Conservation (phyloP, 2,797 vertebrate species). For the Poliocrania exsul region DNA sequence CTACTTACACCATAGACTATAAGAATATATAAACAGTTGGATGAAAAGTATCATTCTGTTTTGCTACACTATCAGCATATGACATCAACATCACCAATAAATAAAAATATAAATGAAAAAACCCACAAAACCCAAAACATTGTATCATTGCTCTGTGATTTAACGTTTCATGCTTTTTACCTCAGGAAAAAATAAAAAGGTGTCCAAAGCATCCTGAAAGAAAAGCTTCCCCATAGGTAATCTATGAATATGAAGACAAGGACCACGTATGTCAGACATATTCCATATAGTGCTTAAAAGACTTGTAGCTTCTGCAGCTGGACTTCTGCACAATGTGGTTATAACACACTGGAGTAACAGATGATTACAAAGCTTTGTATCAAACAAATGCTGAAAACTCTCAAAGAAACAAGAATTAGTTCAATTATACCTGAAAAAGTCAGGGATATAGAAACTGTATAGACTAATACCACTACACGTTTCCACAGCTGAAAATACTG, state of each 20-base stretch:
- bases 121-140: not conserved
- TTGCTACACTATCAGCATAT: not conserved
- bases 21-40: not conserved
- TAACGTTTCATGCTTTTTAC: constrained; percentile 10
- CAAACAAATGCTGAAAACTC: constrained; percentile 21
- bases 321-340: not conserved
- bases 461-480: not conserved
- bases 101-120: constrained; percentile 47
- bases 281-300: not conserved
- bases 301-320: not conserved
- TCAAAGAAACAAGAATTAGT: constrained; percentile 20
- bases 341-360: not conserved
- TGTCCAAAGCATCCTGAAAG: constrained; percentile 42
- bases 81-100: constrained; percentile 47
- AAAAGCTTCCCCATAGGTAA: constrained; percentile 16
- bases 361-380: not conserved
- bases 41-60: constrained; percentile 6
- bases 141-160: not conserved
- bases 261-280: not conserved
- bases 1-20: not conserved
- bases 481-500: constrained; percentile 38
- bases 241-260: constrained; percentile 41
- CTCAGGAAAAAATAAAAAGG: not conserved
- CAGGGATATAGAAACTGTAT: not conserved
- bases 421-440: not conserved